These are phyloP conservation scores for Stenchaetothrips biformis DNA, from an alignment of 2,888 invertebrate species.

Conservation along the genomic window DNA sequence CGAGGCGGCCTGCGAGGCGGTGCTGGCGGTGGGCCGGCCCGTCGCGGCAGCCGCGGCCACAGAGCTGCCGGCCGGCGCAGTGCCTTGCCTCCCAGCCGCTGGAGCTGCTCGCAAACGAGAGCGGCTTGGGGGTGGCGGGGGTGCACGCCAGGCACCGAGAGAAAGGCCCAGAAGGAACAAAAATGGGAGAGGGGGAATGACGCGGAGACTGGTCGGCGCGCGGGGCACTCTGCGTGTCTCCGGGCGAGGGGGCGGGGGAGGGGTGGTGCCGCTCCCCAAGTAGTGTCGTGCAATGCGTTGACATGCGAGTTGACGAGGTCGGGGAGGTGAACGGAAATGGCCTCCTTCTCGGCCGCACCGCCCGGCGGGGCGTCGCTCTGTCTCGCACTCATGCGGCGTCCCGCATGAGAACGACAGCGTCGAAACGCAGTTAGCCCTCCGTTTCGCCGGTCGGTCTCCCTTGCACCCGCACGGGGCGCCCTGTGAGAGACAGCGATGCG, in stretches of 20 bases:
- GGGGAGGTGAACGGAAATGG: too few relatives aligned
- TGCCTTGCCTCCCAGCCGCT: neutral
- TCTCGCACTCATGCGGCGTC: too few relatives aligned
- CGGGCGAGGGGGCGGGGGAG: neutral
- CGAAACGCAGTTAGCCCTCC: too few relatives aligned
- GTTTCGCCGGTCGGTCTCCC: too few relatives aligned
- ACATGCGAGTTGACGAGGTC: neutral
- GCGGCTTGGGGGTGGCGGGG: neutral
- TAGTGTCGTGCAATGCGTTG: too few relatives aligned
- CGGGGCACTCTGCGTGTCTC: neutral
- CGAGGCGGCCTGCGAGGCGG: constrained; percentile 1
- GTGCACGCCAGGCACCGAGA: neutral
- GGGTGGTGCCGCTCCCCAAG: neutral
- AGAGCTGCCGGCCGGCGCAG: neutral
- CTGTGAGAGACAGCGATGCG: too few relatives aligned
- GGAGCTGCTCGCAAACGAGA: neutral
- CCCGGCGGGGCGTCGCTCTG: too few relatives aligned
- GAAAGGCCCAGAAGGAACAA: neutral
- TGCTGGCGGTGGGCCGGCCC: neutral
- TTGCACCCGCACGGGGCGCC: too few relatives aligned
- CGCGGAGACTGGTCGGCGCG: neutral
- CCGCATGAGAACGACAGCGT: too few relatives aligned
- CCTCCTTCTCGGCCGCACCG: too few relatives aligned
- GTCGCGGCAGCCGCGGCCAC: neutral
- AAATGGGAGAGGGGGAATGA: neutral